Evolutionary conservation across 2,888 invertebrate species (phyloP).

Genomic region (Chydorus sphaericus): DNA sequence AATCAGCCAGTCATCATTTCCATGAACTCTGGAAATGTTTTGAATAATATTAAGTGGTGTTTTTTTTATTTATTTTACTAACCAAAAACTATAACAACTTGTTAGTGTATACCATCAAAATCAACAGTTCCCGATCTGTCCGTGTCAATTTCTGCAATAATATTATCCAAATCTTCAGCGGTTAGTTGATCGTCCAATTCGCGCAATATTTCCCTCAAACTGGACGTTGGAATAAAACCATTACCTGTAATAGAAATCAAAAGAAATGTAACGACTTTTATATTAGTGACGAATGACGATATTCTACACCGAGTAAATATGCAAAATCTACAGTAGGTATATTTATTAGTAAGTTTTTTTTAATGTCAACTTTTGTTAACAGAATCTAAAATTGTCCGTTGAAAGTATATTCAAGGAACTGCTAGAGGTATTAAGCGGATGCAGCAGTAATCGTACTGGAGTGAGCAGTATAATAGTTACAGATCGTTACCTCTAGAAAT

Average conservation of each 20-base stretch:
- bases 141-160: conserved; percentile 9
- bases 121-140: conserved; percentile 12
- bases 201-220: conserved; percentile 6
- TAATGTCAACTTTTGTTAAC: too few relatives aligned
- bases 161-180: conserved; percentile 24
- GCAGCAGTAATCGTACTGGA: too few relatives aligned
- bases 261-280: neutral
- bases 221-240: conserved; percentile 7
- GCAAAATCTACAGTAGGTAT: too few relatives aligned
- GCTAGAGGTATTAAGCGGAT: too few relatives aligned
- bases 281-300: too few relatives aligned
- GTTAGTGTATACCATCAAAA: conserved; percentile 1
- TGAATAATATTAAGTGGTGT: neutral
- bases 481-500: too few relatives aligned
- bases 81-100: neutral
- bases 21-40: conserved; percentile 2
- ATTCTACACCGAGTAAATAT: too few relatives aligned
- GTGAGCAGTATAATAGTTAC: too few relatives aligned
- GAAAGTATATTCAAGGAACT: too few relatives aligned
- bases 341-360: too few relatives aligned
- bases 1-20: conserved; percentile 7
- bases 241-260: conserved; percentile 3
- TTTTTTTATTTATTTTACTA: neutral
- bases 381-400: too few relatives aligned
- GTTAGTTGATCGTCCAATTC: conserved; percentile 11